Base-by-base conservation (phyloP, 2,113 vertebrate species). In the Siphamia tubifer region DNA sequence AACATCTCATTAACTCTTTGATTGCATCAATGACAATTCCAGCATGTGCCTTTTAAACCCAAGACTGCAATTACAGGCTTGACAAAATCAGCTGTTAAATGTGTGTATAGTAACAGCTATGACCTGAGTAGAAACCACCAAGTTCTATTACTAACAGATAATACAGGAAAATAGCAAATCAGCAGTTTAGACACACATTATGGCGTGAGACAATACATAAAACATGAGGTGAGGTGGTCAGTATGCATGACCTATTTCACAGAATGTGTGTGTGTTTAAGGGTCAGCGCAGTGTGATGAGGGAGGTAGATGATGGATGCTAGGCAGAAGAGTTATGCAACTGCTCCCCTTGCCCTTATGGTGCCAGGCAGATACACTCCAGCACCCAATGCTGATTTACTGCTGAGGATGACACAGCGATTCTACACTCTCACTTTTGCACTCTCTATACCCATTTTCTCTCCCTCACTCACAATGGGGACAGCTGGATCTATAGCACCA, bases 401-500 rank as follows among this genome's bases (percentile, higher is more conserved):
- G 87, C 83, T 52, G 74, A 74, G 87, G 84, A 91, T 91, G 92
- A 93, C 89, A 78, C 91, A 91, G 92, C 90, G 34, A 72, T 91
- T 92, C 87, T 77, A 67, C 64, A 48, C 78, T 56, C 81, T 80
- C 78, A 69, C 76, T 70, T 74, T 73, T 67, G 51, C 65, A 9
- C 81, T 75, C 81, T 70, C 77, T 30, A 64, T 75, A 77, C 72
- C 65, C 74, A 70, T 75, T 77, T 80, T 79, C 78, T 45, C 82
- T 72, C 62, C 20, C 77, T 80, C 86, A 60, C 58, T 83, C 65
- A 85, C 82, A 87, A 88, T 63, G 35, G 79, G 65, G 83, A 86
- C 85, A 79, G 81, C 76, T 79, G 86, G 86, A 90, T 89, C 83
- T 86, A 83, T 88, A 85, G 80, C 73, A 47, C 67, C 70, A 65